phyloP scores from a whole-genome alignment of 1,140 invertebrate species.

The Ooceraea biroi region DNA sequence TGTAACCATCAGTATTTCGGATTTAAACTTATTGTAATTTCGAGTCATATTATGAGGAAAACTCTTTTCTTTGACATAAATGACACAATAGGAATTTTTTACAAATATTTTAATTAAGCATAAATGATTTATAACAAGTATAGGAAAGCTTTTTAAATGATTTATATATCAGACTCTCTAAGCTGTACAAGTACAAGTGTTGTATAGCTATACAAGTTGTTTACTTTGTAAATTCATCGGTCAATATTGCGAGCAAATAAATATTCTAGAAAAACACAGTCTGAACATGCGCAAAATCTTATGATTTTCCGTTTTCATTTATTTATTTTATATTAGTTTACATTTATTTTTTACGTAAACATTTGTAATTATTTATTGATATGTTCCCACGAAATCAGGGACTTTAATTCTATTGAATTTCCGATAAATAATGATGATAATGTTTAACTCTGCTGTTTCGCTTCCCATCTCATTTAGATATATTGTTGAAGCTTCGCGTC shows the following conservation, averaged over 20 bases:
- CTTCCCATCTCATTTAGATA: slow-evolving; percentile 37
- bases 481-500: not conserved
- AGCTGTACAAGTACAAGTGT: no score
- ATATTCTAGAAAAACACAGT: not conserved
- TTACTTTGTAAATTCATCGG: not conserved
- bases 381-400: not conserved
- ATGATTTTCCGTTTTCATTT: not conserved
- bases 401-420: slow-evolving; percentile 34
- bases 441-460: slow-evolving; percentile 22
- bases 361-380: not conserved
- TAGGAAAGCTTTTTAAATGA: no score
- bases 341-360: not conserved
- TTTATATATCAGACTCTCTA: no score
- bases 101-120: no score
- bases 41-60: not conserved
- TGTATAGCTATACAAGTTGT: no score
- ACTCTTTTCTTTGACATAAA: no score
- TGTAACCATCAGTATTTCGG: not conserved
- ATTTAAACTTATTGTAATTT: not conserved
- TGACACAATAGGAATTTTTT: no score
- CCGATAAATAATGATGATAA: slow-evolving; percentile 53
- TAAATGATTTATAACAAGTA: no score
- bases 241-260: not conserved
- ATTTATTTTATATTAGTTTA: no score
- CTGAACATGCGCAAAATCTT: not conserved